Conservation (phyloP, 2,797 vertebrate genomes). For the Austrolebias charrua region DNA sequence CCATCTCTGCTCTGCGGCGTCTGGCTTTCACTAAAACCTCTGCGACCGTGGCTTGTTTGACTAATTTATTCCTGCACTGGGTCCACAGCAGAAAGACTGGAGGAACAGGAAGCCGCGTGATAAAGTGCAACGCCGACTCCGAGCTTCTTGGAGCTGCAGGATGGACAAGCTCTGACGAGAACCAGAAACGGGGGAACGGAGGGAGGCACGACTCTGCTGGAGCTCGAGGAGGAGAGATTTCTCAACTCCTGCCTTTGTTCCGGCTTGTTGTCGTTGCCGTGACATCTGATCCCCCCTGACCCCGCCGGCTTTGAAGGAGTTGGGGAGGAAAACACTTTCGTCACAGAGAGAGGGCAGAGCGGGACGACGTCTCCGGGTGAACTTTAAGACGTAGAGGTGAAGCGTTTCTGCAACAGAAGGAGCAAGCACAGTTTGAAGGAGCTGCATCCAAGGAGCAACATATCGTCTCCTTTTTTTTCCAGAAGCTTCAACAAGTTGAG, state of each 20-base stretch:
- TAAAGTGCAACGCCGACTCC: conserved; percentile 69
- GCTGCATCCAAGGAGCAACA: conserved; percentile 6
- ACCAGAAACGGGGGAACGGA: conserved; percentile 53
- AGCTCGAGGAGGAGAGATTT: conserved; percentile 48
- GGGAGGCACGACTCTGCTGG: conserved; percentile 40
- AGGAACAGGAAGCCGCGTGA: conserved; percentile 43
- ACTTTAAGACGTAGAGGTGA: conserved; percentile 58
- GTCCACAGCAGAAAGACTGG: conserved; percentile 41
- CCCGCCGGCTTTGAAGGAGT: conserved; percentile 34
- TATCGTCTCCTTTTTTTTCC: conserved; percentile 30
- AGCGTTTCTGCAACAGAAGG: conserved; percentile 5
- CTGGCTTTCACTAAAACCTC: conserved; percentile 63
- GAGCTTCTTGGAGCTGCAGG: conserved; percentile 70
- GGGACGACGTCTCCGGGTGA: conserved; percentile 55
- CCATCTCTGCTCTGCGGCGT: conserved; percentile 69
- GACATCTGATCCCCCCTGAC: conserved; percentile 66
- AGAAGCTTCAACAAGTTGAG: conserved; percentile 60
- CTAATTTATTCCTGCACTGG: conserved; percentile 72
- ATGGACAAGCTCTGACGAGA: conserved; percentile 78
- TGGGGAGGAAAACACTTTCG: conserved; percentile 54
- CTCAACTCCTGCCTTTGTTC: conserved; percentile 57
- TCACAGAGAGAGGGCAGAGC: conserved; percentile 51
- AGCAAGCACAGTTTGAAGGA: not conserved
- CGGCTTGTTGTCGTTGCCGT: conserved; percentile 31
- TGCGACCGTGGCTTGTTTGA: conserved; percentile 60